Evolutionary conservation across 2,113 vertebrate genomes (phyloP).

Genomic region (Synodontis membranacea): DNA sequence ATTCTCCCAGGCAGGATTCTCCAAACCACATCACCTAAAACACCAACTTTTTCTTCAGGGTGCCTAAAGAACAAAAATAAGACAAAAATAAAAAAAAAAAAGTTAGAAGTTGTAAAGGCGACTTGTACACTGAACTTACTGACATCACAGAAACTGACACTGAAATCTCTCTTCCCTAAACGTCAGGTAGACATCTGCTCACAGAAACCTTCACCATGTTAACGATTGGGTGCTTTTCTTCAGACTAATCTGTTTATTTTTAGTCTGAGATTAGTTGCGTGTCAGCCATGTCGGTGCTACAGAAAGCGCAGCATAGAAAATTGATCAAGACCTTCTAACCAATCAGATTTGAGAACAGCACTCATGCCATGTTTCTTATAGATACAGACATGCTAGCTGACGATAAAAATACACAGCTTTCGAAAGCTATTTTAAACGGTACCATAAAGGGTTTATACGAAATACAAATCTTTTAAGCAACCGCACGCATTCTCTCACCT

Average conservation of each 20-base stretch:
- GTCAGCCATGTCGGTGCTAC: not conserved
- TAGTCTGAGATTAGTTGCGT: not conserved
- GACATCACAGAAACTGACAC: not conserved
- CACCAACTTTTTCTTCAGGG: constrained; percentile 77
- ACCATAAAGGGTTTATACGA: not conserved
- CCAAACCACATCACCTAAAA: constrained; percentile 64
- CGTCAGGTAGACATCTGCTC: not conserved
- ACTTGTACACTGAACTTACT: not conserved
- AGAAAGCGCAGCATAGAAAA: not conserved
- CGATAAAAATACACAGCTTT: not conserved
- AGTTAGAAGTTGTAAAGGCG: not conserved
- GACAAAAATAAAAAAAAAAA: not conserved
- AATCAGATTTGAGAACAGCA: not conserved
- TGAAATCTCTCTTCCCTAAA: not conserved
- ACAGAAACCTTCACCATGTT: not conserved
- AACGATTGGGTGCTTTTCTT: not conserved
- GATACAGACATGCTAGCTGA: not conserved
- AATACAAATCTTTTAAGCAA: not conserved
- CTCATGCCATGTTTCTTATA: not conserved
- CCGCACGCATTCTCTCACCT: constrained; percentile 64
- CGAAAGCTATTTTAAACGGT: not conserved
- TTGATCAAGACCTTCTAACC: not conserved
- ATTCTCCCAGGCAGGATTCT: constrained; percentile 30
- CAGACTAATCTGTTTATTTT: not conserved
- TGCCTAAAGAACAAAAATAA: constrained; percentile 60